Conservation (phyloP, 2,888 invertebrate genomes). For the Catocala fraxini region DNA sequence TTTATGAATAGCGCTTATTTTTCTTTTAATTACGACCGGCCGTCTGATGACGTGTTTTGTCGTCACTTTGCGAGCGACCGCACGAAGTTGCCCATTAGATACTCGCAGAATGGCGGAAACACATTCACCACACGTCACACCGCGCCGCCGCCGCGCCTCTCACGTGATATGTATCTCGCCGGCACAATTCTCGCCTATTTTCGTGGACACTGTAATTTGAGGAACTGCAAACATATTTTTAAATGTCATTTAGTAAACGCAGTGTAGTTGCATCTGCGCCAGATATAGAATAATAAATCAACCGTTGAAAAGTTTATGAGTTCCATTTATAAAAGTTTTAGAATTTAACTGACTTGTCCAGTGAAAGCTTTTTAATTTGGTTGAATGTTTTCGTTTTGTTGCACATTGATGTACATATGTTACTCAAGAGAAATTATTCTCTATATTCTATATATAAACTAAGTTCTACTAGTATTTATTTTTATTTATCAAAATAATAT, state of each 20-base stretch:
- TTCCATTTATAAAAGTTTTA: too few species aligned
- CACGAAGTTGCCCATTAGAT: conserved; percentile 42
- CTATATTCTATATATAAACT: too few species aligned
- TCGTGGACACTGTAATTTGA: conserved; percentile 21
- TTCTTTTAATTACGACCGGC: conserved; percentile 85
- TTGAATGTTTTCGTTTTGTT: too few species aligned
- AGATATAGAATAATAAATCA: background rate
- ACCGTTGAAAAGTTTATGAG: background rate
- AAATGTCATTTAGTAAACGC: background rate
- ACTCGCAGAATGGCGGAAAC: conserved; percentile 27
- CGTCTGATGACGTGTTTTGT: conserved; percentile 69
- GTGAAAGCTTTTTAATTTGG: too few species aligned
- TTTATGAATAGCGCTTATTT: conserved; percentile 86
- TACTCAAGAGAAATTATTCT: too few species aligned
- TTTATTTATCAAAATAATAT: too few species aligned
- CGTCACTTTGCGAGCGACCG: conserved; percentile 46
- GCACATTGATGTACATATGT: too few species aligned
- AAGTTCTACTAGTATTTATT: too few species aligned
- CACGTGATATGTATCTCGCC: conserved; percentile 25
- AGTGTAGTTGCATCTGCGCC: background rate
- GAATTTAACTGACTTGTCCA: too few species aligned
- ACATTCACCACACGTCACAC: conserved; percentile 41
- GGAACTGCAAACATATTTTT: background rate
- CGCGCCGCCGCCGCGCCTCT: conserved; percentile 5
- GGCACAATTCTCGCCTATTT: conserved; percentile 22